These are phyloP conservation scores for Malachius bipustulatus DNA, from an alignment of 2,888 invertebrate genomes.

Conservation along the genomic window DNA sequence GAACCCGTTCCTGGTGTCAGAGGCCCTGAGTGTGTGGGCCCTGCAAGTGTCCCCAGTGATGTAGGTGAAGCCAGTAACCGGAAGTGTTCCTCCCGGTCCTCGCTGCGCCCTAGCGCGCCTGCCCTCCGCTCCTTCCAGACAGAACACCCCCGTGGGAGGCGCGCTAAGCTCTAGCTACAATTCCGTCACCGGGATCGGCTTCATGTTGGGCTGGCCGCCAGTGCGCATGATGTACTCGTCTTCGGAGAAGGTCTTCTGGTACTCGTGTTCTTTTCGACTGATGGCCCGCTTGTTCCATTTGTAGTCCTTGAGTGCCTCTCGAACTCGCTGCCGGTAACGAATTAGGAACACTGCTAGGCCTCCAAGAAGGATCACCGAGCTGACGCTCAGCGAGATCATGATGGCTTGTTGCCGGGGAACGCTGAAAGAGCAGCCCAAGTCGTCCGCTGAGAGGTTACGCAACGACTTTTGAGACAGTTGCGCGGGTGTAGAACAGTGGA, in stretches of 20 bases:
- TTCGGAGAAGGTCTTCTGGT: constrained; percentile 81
- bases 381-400: constrained; percentile 62
- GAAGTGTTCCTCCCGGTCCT: constrained; percentile 48
- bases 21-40: constrained; percentile 37
- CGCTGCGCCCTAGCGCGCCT: constrained; percentile 39
- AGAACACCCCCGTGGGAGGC: constrained; percentile 66
- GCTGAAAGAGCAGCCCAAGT: constrained; percentile 69
- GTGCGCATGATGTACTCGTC: constrained; percentile 71
- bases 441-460: constrained; percentile 56
- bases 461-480: constrained; percentile 59
- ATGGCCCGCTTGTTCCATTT: constrained; percentile 65
- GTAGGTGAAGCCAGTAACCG: constrained; percentile 65
- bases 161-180: constrained; percentile 95
- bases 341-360: constrained; percentile 56
- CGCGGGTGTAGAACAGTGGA: constrained; percentile 63
- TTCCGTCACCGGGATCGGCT: constrained; percentile 80
- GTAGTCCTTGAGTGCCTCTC: constrained; percentile 72
- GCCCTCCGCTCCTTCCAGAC: constrained; percentile 43
- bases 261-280: constrained; percentile 72
- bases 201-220: constrained; percentile 43
- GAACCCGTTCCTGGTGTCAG: constrained; percentile 31
- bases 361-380: constrained; percentile 58
- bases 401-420: constrained; percentile 71
- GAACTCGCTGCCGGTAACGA: constrained; percentile 66
- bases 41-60: constrained; percentile 55